A percentile compares a stretch with the other conserved stretches of the same genome.
Conservation (phyloP, 1,140 invertebrate genomes). For the Neodiprion fabricii region DNA sequence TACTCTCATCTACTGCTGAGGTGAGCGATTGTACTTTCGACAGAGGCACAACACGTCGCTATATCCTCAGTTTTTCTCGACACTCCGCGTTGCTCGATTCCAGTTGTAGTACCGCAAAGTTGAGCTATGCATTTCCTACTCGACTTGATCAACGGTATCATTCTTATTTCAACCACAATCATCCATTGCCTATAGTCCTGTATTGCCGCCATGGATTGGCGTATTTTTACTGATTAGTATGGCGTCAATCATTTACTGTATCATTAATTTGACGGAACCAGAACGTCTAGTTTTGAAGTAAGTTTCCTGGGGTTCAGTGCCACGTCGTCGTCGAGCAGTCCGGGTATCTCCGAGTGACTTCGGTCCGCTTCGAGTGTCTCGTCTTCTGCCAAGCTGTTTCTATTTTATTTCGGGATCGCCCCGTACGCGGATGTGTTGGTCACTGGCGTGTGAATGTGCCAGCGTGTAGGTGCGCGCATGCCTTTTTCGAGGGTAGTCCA, state of each 20-base stretch:
- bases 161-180: too few relatives aligned
- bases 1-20: background rate
- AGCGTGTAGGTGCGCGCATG: conserved; percentile 28
- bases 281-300: conserved; percentile 27
- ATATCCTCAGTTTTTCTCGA: too few relatives aligned
- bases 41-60: background rate
- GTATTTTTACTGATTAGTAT: too few relatives aligned
- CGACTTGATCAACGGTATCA: too few relatives aligned
- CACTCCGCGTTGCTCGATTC: too few relatives aligned
- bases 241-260: background rate
- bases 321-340: conserved; percentile 29
- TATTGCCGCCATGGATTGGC: too few relatives aligned
- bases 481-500: background rate
- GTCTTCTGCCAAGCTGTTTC: conserved; percentile 48
- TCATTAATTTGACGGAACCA: conserved; percentile 4
- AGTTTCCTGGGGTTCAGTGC: conserved; percentile 29
- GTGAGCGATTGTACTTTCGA: conserved; percentile 2
- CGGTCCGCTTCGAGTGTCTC: conserved; percentile 27
- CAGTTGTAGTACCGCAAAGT: too few relatives aligned
- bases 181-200: too few relatives aligned
- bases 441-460: conserved; percentile 19
- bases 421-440: conserved; percentile 51
- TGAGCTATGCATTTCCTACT: too few relatives aligned
- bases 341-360: conserved; percentile 26
- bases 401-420: conserved; percentile 56